Base-by-base conservation (phyloP, 2,113 vertebrate genomes). In the Leptodactylus fuscus region DNA sequence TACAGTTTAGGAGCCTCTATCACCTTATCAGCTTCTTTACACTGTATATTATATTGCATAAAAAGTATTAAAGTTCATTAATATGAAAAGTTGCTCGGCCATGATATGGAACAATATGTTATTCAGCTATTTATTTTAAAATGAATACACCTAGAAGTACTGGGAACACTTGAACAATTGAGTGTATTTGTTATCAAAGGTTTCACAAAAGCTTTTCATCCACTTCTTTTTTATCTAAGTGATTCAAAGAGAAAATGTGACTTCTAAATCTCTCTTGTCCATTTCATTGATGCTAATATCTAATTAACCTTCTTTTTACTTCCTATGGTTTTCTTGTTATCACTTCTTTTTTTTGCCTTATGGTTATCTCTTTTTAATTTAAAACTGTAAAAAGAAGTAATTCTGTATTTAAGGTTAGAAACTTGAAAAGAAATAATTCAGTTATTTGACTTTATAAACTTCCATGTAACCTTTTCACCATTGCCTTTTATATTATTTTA, bases 271-370 rank as follows among this genome's bases (percentile, higher is more conserved):
- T 46, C 27, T 1, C 55, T 62, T 62, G 24, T 81, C 34, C 38
- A 24, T 32, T 46, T 62, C 55, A 67, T 4, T 81, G 16, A 22
- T 67, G 79, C 58, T 48, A 53, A 36, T 81, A 81, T 81, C 41
- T 67, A 65, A 81, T 81, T 65, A 81, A 69, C 79, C n/a, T 81
- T 81, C 9, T 80, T 80, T 32, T 80, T 55, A 16, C 15, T 65
- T 81, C 44, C 53, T 80, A 41, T 27, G 13, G 76, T 55, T 62
- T 81, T 81, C 27, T 20, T 29, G n/a, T 69, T 81, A 81, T 67
- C 60, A 32, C 60, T n/a, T 69, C 55, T 49, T 67, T 32, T 67
- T 32, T 49, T 29, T 12, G 13, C 36, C 60, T 67, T 32, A 48
- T 22, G 2, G 29, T 67, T 81, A 48, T 34, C 60, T 32, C 11